phyloP scores from a whole-genome alignment of 2,797 vertebrate genomes.

The Melanotaenia parkinsoni region DNA sequence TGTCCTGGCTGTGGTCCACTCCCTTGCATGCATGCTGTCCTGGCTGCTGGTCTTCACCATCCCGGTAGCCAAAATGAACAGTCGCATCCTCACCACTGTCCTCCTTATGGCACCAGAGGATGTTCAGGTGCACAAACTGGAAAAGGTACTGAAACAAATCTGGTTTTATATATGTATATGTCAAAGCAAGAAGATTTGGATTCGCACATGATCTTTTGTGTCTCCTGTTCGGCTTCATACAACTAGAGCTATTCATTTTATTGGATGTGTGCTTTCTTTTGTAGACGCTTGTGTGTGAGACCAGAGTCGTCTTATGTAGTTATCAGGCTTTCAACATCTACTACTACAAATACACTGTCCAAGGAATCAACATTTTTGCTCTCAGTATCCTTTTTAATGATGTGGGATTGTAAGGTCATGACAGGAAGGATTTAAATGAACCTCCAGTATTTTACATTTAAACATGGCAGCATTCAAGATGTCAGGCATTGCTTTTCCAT shows the following conservation, averaged over 20 bases:
- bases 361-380: slow-evolving; percentile 87
- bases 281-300: slow-evolving; percentile 70
- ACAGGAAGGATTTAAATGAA: not conserved
- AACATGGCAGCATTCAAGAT: not conserved
- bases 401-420: not conserved
- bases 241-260: not conserved
- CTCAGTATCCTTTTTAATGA: slow-evolving; percentile 86
- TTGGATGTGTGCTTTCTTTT: not conserved
- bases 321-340: slow-evolving; percentile 84
- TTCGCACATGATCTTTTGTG: not conserved
- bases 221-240: not conserved
- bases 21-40: slow-evolving; percentile 81
- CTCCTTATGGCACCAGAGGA: slow-evolving; percentile 83
- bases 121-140: slow-evolving; percentile 66
- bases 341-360: slow-evolving; percentile 87
- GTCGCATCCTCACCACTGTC: slow-evolving; percentile 66
- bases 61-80: slow-evolving; percentile 86
- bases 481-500: not conserved
- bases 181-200: not conserved
- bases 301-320: slow-evolving; percentile 83
- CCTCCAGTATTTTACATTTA: not conserved
- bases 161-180: not conserved
- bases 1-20: slow-evolving; percentile 79
- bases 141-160: slow-evolving; percentile 52
- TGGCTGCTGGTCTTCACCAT: slow-evolving; percentile 87